Evolutionary conservation across 2,113 vertebrate species (phyloP), one percentile per base, ranked within the genome.

Genomic region (Crotalus horridus): DNA sequence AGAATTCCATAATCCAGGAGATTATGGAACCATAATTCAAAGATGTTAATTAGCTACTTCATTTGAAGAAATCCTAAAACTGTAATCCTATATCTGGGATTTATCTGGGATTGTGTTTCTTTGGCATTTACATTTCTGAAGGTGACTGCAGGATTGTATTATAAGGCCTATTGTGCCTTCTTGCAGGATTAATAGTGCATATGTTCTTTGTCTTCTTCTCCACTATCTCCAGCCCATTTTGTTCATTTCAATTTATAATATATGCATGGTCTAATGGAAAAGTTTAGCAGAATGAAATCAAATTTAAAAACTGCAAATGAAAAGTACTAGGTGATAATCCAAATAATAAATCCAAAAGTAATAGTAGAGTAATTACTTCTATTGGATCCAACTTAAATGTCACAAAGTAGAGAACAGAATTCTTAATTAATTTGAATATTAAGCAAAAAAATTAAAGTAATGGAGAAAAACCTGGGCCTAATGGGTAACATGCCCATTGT

Each of bases 151-250:
- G 54, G 10, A 89, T 81, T 56, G n/a, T 58, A 39, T 12, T 1
- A 3, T 61, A 55, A 46, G 2, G 17, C 11, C 0, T 0, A 87
- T 92, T 56, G 21, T 12, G 0, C 0, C 2, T 33, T 2, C 0
- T 6, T 0, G 0, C 54, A 24, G 11, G 58, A 53, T 15, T 64
- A 54, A 8, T 20, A 20, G n/a, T 46, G 21, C n/a, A 23, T 89
- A 89, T 20, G 33, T 29, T 88, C 26, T 53, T 56, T 4, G 5
- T 33, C 21, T 11, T 58, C n/a, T 24, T 10, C n/a, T 39, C 5
- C 9, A 23, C 54, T 21, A 58, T 58, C 33, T 56, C 39, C 4
- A 24, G 10, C 55, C 29, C 20, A 59, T 58, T 89, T 21, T 58
- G 33, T 21, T 58, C 13, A 58, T 11, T 89, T 89, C 88, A 43